These are phyloP conservation scores for Piprites chloris DNA, from an alignment of 2,113 vertebrate genomes.

Conservation along the genomic window DNA sequence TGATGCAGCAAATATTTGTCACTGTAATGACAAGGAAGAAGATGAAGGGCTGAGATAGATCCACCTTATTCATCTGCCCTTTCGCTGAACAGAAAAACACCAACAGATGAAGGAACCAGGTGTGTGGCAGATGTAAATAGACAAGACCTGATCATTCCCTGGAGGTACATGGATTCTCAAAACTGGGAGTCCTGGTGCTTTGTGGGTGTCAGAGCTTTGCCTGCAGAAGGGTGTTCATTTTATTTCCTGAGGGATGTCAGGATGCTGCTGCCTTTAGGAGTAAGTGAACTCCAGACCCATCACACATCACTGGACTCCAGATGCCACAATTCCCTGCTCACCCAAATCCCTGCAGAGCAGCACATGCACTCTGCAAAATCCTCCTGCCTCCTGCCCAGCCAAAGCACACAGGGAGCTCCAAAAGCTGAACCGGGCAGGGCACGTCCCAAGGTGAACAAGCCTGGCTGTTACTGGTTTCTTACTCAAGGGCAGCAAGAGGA, in stretches of 20 bases:
- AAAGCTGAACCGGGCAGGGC: background rate
- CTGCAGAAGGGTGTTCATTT: background rate
- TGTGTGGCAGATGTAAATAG: background rate
- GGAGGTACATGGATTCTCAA: background rate
- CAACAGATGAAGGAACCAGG: background rate
- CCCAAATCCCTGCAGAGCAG: background rate
- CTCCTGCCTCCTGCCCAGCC: background rate
- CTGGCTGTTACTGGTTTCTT: background rate
- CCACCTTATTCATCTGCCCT: background rate
- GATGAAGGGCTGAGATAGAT: background rate
- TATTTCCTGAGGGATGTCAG: background rate
- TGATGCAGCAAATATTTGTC: background rate
- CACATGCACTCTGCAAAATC: fast-evolving
- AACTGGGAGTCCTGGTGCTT: background rate
- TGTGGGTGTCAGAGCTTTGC: background rate
- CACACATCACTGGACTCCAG: fast-evolving
- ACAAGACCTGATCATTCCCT: background rate
- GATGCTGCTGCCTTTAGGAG: background rate
- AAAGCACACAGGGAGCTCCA: background rate
- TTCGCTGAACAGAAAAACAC: background rate
- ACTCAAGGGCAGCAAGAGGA: background rate
- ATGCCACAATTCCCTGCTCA: fast-evolving
- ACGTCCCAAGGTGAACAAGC: background rate
- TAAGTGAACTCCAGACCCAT: background rate
- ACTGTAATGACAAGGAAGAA: background rate